Conservation (phyloP, 2,797 vertebrate genomes). For the Phoeniculus purpureus region DNA sequence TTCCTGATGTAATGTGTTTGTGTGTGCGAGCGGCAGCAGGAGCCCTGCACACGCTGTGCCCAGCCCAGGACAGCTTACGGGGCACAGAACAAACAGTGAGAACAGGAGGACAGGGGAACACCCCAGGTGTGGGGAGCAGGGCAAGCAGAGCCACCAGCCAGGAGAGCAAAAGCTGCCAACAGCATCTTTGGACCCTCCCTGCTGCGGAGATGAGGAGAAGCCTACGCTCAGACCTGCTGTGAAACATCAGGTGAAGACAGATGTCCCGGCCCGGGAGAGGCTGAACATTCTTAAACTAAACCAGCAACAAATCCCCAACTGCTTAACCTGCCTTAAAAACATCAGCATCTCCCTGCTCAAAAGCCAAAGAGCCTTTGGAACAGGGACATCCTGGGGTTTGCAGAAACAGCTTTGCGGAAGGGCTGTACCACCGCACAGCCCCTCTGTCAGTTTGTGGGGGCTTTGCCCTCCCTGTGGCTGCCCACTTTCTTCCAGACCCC, state of each 20-base stretch:
- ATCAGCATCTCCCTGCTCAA: not conserved
- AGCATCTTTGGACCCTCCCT: not conserved
- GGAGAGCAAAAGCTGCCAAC: too few relatives aligned
- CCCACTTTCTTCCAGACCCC: too few relatives aligned
- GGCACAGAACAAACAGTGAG: not conserved
- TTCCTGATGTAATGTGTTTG: accelerated
- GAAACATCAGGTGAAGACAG: accelerated
- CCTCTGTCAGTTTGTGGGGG: too few relatives aligned
- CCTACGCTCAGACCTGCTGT: accelerated
- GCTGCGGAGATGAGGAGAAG: not conserved
- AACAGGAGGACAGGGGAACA: not conserved
- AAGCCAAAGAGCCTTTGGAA: not conserved
- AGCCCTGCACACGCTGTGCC: not conserved
- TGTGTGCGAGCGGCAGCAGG: not conserved
- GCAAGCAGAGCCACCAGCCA: too few relatives aligned
- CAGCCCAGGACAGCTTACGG: accelerated
- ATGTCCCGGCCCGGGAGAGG: not conserved
- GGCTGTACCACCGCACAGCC: not conserved
- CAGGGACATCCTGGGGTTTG: not conserved
- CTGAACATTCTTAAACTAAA: not conserved
- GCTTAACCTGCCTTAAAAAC: not conserved
- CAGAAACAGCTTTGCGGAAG: too few relatives aligned
- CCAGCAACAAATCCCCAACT: not conserved
- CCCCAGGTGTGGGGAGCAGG: too few relatives aligned
- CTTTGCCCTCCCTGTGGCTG: too few relatives aligned